Evolutionary conservation across 2,797 vertebrate genomes (phyloP).

Genomic region (Philypnodon macrostomus): DNA sequence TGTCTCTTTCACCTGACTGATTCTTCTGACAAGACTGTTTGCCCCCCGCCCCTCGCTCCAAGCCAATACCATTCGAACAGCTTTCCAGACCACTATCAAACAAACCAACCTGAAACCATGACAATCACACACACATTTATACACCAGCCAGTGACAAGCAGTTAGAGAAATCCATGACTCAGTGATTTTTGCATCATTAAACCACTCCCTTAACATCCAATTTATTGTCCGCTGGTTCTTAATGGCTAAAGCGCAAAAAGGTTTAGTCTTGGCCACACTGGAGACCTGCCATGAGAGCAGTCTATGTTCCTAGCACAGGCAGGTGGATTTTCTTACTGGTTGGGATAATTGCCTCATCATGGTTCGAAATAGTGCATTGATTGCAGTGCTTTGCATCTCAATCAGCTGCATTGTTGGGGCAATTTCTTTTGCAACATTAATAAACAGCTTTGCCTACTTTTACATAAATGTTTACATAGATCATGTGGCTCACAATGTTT

Average conservation of each 20-base stretch:
- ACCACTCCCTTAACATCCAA: too few species aligned
- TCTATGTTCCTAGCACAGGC: constrained; percentile 10
- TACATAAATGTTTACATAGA: constrained; percentile 15
- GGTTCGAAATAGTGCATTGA: constrained; percentile 40
- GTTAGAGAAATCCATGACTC: too few species aligned
- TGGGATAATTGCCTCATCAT: constrained; percentile 48
- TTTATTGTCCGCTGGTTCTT: too few species aligned
- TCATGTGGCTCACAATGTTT: not conserved
- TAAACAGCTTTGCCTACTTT: constrained; percentile 10
- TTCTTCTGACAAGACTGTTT: constrained; percentile 64
- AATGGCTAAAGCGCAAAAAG: too few species aligned
- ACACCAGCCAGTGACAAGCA: too few species aligned
- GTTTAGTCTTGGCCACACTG: constrained; percentile 20
- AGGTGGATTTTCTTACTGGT: constrained; percentile 44
- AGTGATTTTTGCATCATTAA: too few species aligned
- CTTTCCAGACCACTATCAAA: too few species aligned
- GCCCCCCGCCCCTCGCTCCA: too few species aligned
- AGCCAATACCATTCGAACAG: too few species aligned
- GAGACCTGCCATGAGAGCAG: not conserved
- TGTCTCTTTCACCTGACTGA: constrained; percentile 77
- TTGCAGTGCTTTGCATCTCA: constrained; percentile 49
- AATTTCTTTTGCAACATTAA: constrained; percentile 27
- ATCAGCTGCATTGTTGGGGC: constrained; percentile 48
- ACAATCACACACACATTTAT: too few species aligned
- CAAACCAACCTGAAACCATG: too few species aligned